A percentile compares a stretch with the other conserved stretches of the same genome.
phyloP scores from a whole-genome alignment of 2,797 vertebrate genomes.

The Miichthys miiuy region DNA sequence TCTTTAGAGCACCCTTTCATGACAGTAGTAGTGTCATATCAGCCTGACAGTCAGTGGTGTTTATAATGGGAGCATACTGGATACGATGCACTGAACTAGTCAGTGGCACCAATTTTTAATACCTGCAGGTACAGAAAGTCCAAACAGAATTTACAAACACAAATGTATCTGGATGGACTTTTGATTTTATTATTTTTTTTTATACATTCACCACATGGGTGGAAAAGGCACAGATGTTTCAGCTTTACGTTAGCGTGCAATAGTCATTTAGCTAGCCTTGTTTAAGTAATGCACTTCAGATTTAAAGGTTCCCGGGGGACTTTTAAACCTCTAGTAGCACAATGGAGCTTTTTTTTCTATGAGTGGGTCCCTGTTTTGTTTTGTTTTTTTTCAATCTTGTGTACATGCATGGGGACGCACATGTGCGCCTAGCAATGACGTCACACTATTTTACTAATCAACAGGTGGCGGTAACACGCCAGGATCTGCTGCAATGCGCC shows the following conservation, averaged over 20 bases:
- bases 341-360: neutral
- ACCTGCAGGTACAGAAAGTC: neutral
- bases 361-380: neutral
- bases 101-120: neutral
- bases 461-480: neutral
- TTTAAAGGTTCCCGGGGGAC: neutral
- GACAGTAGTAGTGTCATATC: too few species aligned
- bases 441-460: neutral
- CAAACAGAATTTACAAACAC: neutral
- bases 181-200: too few species aligned
- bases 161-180: neutral
- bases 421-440: too few species aligned
- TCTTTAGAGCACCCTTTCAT: too few species aligned
- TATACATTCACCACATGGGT: neutral
- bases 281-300: neutral
- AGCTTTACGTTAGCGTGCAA: neutral
- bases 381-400: neutral
- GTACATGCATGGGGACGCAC: too few species aligned
- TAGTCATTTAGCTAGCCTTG: neutral
- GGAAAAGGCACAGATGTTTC: neutral
- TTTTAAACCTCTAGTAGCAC: neutral
- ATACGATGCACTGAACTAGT: neutral
- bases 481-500: neutral
- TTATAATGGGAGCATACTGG: neutral
- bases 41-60: neutral